Evolutionary conservation across 2,888 invertebrate genomes (phyloP), one percentile per base, ranked within the genome.

Genomic region (Lepidonotus clava): DNA sequence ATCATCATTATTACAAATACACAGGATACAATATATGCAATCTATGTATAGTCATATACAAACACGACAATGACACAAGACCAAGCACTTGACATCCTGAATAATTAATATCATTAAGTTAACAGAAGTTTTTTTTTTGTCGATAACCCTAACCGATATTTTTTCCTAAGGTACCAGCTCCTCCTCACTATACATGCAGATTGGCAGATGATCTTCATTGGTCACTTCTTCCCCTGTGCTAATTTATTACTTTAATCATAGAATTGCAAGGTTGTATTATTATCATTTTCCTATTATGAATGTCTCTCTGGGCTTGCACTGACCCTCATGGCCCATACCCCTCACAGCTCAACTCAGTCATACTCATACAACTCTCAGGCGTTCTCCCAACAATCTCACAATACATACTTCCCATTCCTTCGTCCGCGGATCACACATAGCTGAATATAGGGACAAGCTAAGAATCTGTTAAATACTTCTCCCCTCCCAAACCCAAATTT

Each of bases 11-110:
- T 56, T 14, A 56, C 8, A 11, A 56, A n/a, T 56, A 56, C 36
- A 71, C 71, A 61, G 61, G 61, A 61, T 61, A 61, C 61, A 61
- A 61, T 61, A 61, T 61, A 38, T 71, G 71, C 24, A 38, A 71
- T 71, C 11, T 71, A 32, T 71, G 38, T 71, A 38, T 38, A 71
- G 71, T 71, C 71, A 71, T 80, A 80, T 80, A 80, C 80, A 80
- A 24, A 40, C 80, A 80, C 46, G 18, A 80, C 46, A 46, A 14
- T 24, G 46, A n/a, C 80, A 80, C 80, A 46, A 71, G 71, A 71
- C 71, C 34, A 71, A 80, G 80, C 80, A 80, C 80, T 28, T 24
- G 80, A 80, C 80, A 80, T 51, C 46, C 46, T 80, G 18, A 40
- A 2, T 46, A 80, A 46, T 80, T 11, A 14, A 6, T n/a, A 66